Evolutionary conservation across 2,888 invertebrate species (phyloP), one percentile per base, ranked within the genome.

Genomic region (Drosophila quinaria): DNA sequence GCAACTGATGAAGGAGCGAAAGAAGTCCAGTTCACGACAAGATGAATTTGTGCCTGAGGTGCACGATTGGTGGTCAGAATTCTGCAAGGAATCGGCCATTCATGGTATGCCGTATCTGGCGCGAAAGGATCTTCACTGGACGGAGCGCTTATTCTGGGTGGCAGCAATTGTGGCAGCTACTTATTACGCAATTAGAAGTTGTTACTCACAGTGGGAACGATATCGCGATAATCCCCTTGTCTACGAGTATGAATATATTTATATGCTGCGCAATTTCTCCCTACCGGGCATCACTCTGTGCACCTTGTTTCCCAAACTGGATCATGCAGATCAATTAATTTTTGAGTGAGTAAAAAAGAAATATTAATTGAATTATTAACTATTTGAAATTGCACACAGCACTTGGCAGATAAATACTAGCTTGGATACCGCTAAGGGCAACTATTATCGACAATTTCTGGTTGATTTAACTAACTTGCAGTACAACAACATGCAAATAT

Each of bases 251-350:
- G 93, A 94, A 86, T 89, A 93, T 60, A 92, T 94, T 58, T 90
- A 93, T 66, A 93, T 93, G 47, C 91, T 93, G 17, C 93, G 93
- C 87, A 92, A 93, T 44, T 93, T 94, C 9, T 91, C 93, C 0
- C 93, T 94, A 73, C 93, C 94, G 1, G 91, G 93, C 0, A 81
- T 93, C 1, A 94, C 94, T 0, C 86, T 94, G 56, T 95, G 95
- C 70, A 93, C 94, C 0, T 63, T 85, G 4, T 88, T 84, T 17
- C 91, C 92, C 74, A 72, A 93, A 29, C 79, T 92, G 17, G 73
- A 90, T 1, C 63, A 80, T 2, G 82, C 89, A 22, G 74, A 92
- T 5, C 73, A 90, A 10, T 58, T 90, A n/a, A 92, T 92, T 25
- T 66, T 91, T 2, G 51, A 83, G 90, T 92, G 55, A 86, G 84